Evolutionary conservation across 2,888 invertebrate species (phyloP), one percentile per base, ranked within the genome.

Genomic region (Phortica magna): DNA sequence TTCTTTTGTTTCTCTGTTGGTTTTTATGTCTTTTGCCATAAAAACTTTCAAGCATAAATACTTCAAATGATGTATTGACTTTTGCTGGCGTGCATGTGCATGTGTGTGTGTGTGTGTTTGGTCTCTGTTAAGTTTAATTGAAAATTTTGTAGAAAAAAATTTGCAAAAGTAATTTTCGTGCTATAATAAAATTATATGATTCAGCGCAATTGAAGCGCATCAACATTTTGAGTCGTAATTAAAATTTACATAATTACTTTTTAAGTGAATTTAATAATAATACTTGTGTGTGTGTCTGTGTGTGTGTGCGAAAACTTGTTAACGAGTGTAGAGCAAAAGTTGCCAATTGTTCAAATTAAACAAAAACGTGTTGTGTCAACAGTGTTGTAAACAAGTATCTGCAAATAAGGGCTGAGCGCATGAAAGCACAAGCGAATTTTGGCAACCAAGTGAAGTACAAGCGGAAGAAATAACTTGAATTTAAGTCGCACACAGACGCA

Each of bases 231-330:
- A 19, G 14, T 17, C n/a, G 0, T 59, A 59, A 59, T 59, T 59
- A 59, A 59, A 59, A 17, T 59, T 59, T 7, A 59, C n/a, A 59
- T 59, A 59, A n/a, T 59, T 17, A n/a, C 31, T 31, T 31, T 31
- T 31, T 31, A 31, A 31, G 31, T 31, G 31, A 31, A 31, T 31
- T 31, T 31, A 31, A 31, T 31, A 31, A 31, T 4, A 4, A 31
- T 3, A 31, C 3, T 4, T 31, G 1, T 31, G 5, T 31, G 31
- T 31, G 5, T 31, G 5, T 31, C 0, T 31, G 31, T 31, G 31
- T 0, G 31, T 31, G 31, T 31, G 31, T 31, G 2, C 5, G 31
- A 31, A 31, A 31, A 31, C 31, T 31, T 31, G 31, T 31, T 31
- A 31, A 31, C 0, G 31, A 31, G 9, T 6, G 5, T n/a, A 17